phyloP scores from a whole-genome alignment of 2,797 vertebrate species.

The Protosalanx chinensis region DNA sequence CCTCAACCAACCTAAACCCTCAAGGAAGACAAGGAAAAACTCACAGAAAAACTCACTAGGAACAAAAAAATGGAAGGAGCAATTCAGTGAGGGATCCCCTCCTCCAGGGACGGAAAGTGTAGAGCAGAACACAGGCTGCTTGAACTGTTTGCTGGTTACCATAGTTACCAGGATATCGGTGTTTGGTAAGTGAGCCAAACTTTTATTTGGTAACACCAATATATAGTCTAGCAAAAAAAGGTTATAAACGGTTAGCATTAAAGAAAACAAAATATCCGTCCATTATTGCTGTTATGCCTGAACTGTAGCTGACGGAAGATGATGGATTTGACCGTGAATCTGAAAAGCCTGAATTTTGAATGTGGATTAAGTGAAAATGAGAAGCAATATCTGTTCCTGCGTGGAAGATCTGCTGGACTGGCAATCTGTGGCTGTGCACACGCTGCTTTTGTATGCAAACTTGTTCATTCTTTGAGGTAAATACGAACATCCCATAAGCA shows the following conservation, averaged over 20 bases:
- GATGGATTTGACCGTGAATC: constrained; percentile 50
- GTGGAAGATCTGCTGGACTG: constrained; percentile 54
- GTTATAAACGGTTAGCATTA: no score
- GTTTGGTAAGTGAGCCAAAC: not conserved
- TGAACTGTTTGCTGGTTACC: constrained; percentile 28
- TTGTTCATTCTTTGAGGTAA: constrained; percentile 64
- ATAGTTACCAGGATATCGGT: constrained; percentile 32
- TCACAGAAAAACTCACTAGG: no score
- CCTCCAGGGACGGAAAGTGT: no score
- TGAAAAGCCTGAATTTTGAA: constrained; percentile 65
- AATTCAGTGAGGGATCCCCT: no score
- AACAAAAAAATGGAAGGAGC: no score
- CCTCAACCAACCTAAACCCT: no score
- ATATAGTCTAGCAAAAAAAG: no score
- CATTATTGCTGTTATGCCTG: no score
- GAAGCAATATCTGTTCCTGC: constrained; percentile 48
- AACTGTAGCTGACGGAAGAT: constrained; percentile 17
- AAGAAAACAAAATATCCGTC: no score
- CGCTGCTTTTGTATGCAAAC: constrained; percentile 69
- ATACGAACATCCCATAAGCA: not conserved
- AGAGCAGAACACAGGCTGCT: no score
- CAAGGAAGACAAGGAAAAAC: no score
- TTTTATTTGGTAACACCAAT: not conserved
- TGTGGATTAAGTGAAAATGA: constrained; percentile 58
- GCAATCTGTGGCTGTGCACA: constrained; percentile 68